Evolutionary conservation across 2,797 vertebrate species (phyloP).

Genomic region (Enteromius radiatus): DNA sequence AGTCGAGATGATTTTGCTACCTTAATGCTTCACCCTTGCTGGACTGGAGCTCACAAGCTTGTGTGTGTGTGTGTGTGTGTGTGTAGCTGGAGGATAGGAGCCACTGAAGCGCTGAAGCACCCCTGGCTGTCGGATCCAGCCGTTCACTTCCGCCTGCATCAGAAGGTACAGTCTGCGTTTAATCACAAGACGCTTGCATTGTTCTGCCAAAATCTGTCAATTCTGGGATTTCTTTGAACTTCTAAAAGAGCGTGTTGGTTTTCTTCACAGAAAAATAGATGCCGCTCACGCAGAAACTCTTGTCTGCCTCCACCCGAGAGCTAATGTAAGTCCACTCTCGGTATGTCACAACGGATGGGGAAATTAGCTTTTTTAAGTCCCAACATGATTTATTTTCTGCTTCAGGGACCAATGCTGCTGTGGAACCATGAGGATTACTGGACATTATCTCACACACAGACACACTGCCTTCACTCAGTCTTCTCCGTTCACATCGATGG

Average conservation of each 20-base stretch:
- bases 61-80: conserved; percentile 31
- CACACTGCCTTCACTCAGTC: neutral
- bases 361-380: neutral
- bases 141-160: conserved; percentile 84
- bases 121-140: conserved; percentile 89
- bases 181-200: neutral
- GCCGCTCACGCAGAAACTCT: conserved; percentile 75
- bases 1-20: neutral
- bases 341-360: neutral
- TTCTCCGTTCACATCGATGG: neutral
- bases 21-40: neutral
- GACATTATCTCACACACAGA: conserved; percentile 34
- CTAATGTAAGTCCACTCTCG: conserved; percentile 80
- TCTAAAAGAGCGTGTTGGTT: conserved; percentile 14
- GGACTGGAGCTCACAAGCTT: neutral
- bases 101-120: conserved; percentile 90
- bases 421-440: conserved; percentile 34
- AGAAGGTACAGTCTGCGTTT: conserved; percentile 76
- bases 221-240: neutral
- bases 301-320: conserved; percentile 73
- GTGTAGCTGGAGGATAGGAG: conserved; percentile 93
- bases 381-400: neutral
- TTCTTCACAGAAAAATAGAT: conserved; percentile 76
- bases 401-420: conserved; percentile 80
- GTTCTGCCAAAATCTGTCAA: neutral